Evolutionary conservation across 1,140 invertebrate genomes (phyloP).

Genomic region (Leptonema lineaticorne): DNA sequence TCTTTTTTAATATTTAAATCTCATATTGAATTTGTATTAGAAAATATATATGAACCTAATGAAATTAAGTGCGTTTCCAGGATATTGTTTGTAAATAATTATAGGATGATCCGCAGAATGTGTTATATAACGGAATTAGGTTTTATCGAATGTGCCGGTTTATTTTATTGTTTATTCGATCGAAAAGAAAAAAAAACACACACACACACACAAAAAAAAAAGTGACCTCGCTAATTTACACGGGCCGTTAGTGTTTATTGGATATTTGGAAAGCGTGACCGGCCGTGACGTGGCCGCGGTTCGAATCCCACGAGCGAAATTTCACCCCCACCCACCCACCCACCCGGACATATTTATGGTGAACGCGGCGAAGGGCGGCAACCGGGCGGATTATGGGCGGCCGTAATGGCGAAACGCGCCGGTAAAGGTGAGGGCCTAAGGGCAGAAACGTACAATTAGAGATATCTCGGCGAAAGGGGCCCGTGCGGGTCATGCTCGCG

Average conservation of each 20-base stretch:
- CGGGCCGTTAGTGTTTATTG: conserved; percentile 28
- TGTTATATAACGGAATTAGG: too few relatives aligned
- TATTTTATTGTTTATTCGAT: conserved; percentile 1
- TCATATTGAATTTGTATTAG: too few relatives aligned
- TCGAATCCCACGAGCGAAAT: conserved; percentile 22
- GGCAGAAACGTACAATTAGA: conserved; percentile 19
- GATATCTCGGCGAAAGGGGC: conserved; percentile 11
- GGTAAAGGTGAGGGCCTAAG: neutral
- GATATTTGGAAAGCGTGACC: conserved; percentile 24
- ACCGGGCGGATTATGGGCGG: neutral
- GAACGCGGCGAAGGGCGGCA: neutral
- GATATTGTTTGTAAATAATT: too few relatives aligned
- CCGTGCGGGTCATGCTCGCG: neutral
- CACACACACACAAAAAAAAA: too few relatives aligned
- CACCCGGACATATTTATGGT: conserved; percentile 28
- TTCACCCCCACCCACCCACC: too few relatives aligned
- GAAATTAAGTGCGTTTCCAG: too few relatives aligned
- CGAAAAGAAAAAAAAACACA: neutral
- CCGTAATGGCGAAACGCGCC: neutral
- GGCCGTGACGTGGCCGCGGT: neutral
- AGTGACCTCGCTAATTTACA: neutral
- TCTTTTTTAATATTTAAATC: too few relatives aligned
- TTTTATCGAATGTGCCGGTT: neutral
- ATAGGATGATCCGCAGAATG: too few relatives aligned
- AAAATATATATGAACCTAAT: too few relatives aligned